Evolutionary conservation across 2,888 invertebrate genomes (phyloP), one percentile per base, ranked within the genome.

Genomic region (Tinea trinotella): DNA sequence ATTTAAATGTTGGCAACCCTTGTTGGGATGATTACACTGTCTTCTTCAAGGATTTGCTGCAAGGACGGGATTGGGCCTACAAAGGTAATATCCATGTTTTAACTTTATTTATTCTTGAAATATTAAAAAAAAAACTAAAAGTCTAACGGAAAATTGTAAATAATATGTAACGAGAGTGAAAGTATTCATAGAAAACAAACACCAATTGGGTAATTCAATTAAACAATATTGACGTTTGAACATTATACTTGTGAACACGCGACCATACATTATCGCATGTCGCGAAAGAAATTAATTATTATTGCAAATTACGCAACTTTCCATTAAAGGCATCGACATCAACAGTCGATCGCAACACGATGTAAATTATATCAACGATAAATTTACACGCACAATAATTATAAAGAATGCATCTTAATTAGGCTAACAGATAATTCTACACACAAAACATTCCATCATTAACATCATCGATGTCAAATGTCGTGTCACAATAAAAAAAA

Each of bases 21-120:
- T 88, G 88, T 64, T 82, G 79, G 70, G 68, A 72, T 1, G 83
- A 88, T 57, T 60, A 88, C 55, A 72, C 73, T 35, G 63, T 71
- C 56, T 80, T 85, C 60, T 76, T 82, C 57, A 72, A 62, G 58
- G 87, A 84, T 55, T 63, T 88, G 57, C 62, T 68, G 0, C 76
- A 71, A n/a, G 85, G 82, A 4, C 71, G 74, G 55, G 71, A 74
- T 34, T 88, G 88, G 88, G 86, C 88, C 0, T 74, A 85, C 55
- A 79, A 68, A 63, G 82, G 89, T 88, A 65, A 83, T 87, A 69
- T 13, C 15, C 18, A 9, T 48, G 24, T 52, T 9, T 52, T n/a
- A n/a, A n/a, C n/a, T 10, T 15, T 15, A 18, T 49, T 7, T 12
- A 18, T 13, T 13, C n/a, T 40, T n/a, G n/a, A n/a, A n/a, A n/a